A percentile compares a stretch with the other conserved stretches of the same genome.
These are phyloP conservation scores for Leucoraja ocellata DNA, from an alignment of 2,797 vertebrate species.

Conservation along the genomic window DNA sequence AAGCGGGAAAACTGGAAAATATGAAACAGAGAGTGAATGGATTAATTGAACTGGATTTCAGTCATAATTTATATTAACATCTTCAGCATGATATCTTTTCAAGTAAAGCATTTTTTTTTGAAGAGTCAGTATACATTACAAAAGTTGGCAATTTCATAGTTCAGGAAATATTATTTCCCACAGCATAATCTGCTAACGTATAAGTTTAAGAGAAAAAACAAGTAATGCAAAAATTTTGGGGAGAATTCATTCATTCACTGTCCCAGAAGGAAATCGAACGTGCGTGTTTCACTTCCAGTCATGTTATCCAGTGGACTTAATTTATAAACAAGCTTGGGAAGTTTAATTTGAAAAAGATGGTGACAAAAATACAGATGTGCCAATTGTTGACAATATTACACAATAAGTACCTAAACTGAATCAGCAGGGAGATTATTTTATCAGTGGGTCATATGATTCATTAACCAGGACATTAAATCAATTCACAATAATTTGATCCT, in stretches of 20 bases:
- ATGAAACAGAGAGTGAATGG: neutral
- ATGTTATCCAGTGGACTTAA: neutral
- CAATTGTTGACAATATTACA: neutral
- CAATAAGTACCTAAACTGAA: neutral
- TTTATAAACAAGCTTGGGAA: neutral
- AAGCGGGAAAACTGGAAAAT: neutral
- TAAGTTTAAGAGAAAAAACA: neutral
- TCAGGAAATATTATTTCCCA: neutral
- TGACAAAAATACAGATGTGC: neutral
- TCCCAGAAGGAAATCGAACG: neutral
- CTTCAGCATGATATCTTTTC: neutral
- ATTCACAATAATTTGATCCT: neutral
- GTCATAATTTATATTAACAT: neutral
- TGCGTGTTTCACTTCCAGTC: neutral
- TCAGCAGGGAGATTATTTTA: neutral
- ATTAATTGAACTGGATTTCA: neutral
- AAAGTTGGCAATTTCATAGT: neutral
- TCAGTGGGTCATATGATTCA: neutral
- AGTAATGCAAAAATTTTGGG: neutral
- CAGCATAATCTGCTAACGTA: neutral
- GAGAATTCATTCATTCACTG: neutral
- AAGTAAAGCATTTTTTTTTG: neutral
- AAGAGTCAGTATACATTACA: neutral
- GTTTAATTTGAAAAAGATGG: neutral
- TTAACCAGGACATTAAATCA: neutral